Percentiles rank a stretch among this genome's conserved stretches.
phyloP scores from a whole-genome alignment of 1,140 invertebrate species.

The Diabrotica undecimpunctata region DNA sequence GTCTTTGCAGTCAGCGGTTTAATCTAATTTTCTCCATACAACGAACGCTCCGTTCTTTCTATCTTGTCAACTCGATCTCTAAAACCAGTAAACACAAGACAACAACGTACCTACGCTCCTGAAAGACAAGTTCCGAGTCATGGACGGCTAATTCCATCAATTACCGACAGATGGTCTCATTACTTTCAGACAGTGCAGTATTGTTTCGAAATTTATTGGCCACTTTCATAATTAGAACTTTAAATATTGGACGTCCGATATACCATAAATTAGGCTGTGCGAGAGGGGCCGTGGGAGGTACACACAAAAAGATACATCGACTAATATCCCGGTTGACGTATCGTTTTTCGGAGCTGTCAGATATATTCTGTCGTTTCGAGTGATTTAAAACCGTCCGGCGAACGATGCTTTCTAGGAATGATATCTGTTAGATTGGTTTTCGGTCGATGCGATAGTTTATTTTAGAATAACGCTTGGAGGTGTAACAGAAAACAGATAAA shows the following conservation, averaged over 20 bases:
- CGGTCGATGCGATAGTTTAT: too few species aligned
- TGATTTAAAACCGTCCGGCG: conserved; percentile 4
- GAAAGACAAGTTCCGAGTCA: conserved; percentile 22
- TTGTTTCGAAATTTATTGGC: conserved; percentile 40
- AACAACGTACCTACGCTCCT: conserved; percentile 1
- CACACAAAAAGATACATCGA: conserved; percentile 19
- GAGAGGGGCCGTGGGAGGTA: conserved; percentile 26
- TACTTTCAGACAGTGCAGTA: conserved; percentile 40
- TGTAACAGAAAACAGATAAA: too few species aligned
- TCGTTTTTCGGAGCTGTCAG: conserved; percentile 13
- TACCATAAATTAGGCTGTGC: conserved; percentile 26
- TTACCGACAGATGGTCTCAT: conserved; percentile 41
- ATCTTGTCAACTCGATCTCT: background rate
- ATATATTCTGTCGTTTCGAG: conserved; percentile 7
- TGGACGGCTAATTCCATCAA: conserved; percentile 38
- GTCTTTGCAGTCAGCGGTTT: background rate
- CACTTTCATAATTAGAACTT: conserved; percentile 41
- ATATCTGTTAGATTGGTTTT: too few species aligned
- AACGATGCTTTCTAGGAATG: too few species aligned
- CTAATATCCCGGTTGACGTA: conserved; percentile 17
- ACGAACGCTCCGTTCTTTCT: background rate
- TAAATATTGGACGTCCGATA: conserved; percentile 36
- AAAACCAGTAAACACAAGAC: background rate
- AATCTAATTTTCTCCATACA: background rate
- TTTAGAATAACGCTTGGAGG: too few species aligned